Evolutionary conservation across 30 jellyfish, hydroid and myxozoan species (phyloP).

Genomic region (Hydractinia symbiolongicarpus): DNA sequence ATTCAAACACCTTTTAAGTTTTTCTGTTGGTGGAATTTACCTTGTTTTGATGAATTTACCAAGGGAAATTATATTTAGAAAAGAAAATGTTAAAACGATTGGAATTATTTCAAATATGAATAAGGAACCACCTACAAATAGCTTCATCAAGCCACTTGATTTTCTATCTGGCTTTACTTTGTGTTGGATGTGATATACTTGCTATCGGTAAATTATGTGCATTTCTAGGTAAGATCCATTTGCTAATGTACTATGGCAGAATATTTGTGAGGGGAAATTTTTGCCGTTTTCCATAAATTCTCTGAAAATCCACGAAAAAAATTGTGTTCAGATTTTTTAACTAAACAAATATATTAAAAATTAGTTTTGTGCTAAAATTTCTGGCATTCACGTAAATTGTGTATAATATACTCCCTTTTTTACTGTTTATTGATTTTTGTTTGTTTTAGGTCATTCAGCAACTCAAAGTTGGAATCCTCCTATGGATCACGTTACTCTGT

Average conservation of each 20-base stretch:
- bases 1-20: slow-evolving; percentile 22
- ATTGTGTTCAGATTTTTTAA: too few species aligned
- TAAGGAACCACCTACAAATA: slow-evolving; percentile 39
- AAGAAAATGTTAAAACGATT: slow-evolving; percentile 14
- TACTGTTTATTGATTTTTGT: too few species aligned
- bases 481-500: slow-evolving; percentile 32
- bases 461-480: background rate
- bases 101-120: slow-evolving; percentile 37
- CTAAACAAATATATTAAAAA: too few species aligned
- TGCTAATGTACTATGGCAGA: background rate
- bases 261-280: too few species aligned
- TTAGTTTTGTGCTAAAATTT: too few species aligned
- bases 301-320: too few species aligned
- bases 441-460: too few species aligned
- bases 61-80: slow-evolving; percentile 21
- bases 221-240: slow-evolving; percentile 31
- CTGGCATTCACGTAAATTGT: too few species aligned
- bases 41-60: slow-evolving; percentile 32
- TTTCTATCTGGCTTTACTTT: slow-evolving; percentile 16
- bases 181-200: slow-evolving; percentile 43
- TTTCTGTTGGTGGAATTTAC: slow-evolving; percentile 32
- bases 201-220: slow-evolving; percentile 33
- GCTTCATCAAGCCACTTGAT: slow-evolving; percentile 21
- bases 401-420: too few species aligned
- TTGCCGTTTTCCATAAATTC: too few species aligned